Base-by-base conservation (phyloP, 2,113 vertebrate species). In the Pachycephala philippinensis region DNA sequence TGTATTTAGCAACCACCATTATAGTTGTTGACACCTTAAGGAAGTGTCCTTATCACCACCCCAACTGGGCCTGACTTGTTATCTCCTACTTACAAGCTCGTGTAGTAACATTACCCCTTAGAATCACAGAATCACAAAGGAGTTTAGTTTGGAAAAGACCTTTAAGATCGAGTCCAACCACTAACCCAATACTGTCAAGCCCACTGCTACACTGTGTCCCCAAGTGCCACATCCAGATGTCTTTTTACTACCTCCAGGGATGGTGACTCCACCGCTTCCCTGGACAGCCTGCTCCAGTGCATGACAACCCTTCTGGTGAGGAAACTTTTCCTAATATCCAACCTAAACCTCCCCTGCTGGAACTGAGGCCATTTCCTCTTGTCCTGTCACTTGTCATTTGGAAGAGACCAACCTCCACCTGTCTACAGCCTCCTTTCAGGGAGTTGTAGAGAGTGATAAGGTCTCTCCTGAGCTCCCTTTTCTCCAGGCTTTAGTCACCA, bases 121-220 rank as follows among this genome's bases (percentile, higher is more conserved):
- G 40, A 49, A 49, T 13, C 47, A 35, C 27, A 39, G 16, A 26
- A 14, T 10, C 52, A 60, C 47, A 8, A 13, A 47, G 61, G 11
- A 0, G 0, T 23, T 63, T 7, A 0, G 1, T 22, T 76, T 54
- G 63, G 40, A 54, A 37, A 90, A 49, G 31, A 49, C 40, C 15
- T 37, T 6, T 39, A 23, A 56, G 30, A 76, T 13, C 0, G 0
- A 61, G 12, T 27, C 47, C 35, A 69, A 11, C 15, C 54, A 16
- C 35, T 20, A 13, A 45, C 12, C 35, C 56, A 23, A 9, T 6
- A 33, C 10, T 33, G 40, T 2, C 23, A 24, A 44, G 6, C 9
- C 18, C n/a, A 39, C 30, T 31, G 42, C 47, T 33, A 35, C 57
- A 69, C 40, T 1, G 1, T 9, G 39, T 35, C 26, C 35, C 35